Percentiles rank a stretch among this genome's conserved stretches.
These are phyloP conservation scores for Lypha dubia DNA, from an alignment of 2,888 invertebrate species.

Conservation along the genomic window DNA sequence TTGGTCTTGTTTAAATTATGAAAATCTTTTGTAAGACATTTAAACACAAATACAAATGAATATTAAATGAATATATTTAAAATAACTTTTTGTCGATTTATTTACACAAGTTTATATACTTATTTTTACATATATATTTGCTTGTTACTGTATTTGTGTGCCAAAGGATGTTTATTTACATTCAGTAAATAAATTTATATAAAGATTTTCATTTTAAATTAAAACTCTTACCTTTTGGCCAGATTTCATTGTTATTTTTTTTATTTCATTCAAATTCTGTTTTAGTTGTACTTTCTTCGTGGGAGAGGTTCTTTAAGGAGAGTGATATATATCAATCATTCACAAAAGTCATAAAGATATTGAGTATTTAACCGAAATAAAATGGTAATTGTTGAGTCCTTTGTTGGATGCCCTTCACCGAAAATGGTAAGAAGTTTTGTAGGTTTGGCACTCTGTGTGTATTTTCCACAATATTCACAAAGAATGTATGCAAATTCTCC, in stretches of 20 bases:
- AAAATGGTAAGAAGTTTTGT: too few relatives aligned
- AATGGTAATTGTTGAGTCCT: too few relatives aligned
- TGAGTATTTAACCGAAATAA: too few relatives aligned
- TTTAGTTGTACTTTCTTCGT: not conserved
- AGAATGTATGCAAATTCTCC: too few relatives aligned
- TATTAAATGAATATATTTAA: constrained; percentile 62
- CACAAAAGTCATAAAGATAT: too few relatives aligned
- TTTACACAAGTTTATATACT: constrained; percentile 23
- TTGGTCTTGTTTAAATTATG: constrained; percentile 56
- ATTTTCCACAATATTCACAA: too few relatives aligned
- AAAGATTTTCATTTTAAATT: constrained; percentile 50
- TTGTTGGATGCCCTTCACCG: too few relatives aligned
- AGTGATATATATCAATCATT: too few relatives aligned
- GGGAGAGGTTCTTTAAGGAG: not conserved
- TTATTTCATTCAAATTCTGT: not conserved
- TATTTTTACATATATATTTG: constrained; percentile 13
- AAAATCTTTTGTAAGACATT: constrained; percentile 64
- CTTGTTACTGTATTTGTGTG: constrained; percentile 49
- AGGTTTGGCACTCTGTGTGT: too few relatives aligned
- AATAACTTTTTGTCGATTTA: constrained; percentile 15
- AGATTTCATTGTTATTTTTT: constrained; percentile 47
- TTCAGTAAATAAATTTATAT: constrained; percentile 25
- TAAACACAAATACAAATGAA: constrained; percentile 66
- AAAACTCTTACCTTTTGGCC: constrained; percentile 47
- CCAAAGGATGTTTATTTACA: constrained; percentile 29